phyloP scores from a whole-genome alignment of 2,888 invertebrate genomes.

The Thereva nobilitata region DNA sequence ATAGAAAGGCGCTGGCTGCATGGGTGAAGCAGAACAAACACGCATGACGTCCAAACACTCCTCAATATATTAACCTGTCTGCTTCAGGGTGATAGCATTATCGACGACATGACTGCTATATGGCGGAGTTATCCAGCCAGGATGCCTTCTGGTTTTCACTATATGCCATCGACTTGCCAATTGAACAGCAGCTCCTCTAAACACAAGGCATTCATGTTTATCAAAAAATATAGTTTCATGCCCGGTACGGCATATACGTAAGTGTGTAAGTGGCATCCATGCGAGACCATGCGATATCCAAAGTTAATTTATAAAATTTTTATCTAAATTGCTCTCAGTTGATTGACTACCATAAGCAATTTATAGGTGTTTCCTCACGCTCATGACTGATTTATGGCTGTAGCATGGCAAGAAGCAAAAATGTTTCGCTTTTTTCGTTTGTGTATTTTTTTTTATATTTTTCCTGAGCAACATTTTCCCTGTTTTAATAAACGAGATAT shows the following conservation, averaged over 20 bases:
- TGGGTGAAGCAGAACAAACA: constrained; percentile 12
- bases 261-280: constrained; percentile 28
- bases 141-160: constrained; percentile 28
- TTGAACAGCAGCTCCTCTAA: neutral
- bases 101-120: constrained; percentile 35
- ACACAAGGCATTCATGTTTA: constrained; percentile 14
- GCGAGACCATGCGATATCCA: constrained; percentile 14
- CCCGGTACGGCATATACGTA: neutral
- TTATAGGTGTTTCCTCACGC: constrained; percentile 34
- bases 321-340: constrained; percentile 30
- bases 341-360: constrained; percentile 33
- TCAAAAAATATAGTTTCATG: constrained; percentile 19
- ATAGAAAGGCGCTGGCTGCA: neutral
- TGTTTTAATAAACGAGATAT: too few relatives aligned
- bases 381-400: constrained; percentile 29
- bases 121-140: constrained; percentile 14
- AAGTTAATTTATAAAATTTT: constrained; percentile 33
- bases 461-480: too few relatives aligned
- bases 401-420: neutral
- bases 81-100: constrained; percentile 33
- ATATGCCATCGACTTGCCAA: neutral
- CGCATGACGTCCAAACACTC: constrained; percentile 12
- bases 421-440: too few relatives aligned
- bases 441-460: too few relatives aligned
- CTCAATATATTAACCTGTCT: constrained; percentile 31